These are phyloP conservation scores for Akabosia matsudoensis DNA, from an alignment of 1,140 invertebrate species.

Conservation along the genomic window DNA sequence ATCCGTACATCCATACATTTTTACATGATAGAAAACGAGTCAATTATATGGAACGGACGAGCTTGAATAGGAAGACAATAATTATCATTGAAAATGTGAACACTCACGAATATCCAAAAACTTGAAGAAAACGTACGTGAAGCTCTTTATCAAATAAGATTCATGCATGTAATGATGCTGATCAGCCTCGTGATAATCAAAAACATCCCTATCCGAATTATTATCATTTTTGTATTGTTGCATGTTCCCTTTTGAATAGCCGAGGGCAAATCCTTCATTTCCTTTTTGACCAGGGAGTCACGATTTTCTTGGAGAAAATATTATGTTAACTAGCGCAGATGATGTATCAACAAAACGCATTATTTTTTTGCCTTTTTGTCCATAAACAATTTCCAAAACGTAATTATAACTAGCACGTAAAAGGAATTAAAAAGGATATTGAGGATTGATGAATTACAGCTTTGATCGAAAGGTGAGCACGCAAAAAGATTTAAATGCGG, in stretches of 20 bases:
- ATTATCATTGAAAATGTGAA: background rate
- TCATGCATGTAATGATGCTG: background rate
- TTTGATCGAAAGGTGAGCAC: no score
- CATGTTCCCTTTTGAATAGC: background rate
- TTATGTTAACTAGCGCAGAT: background rate
- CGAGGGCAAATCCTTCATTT: background rate
- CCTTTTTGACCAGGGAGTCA: background rate
- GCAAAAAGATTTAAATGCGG: no score
- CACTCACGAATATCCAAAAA: background rate
- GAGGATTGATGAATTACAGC: no score
- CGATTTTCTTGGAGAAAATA: background rate
- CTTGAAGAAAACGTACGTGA: background rate
- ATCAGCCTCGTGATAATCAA: background rate
- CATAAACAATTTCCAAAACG: no score
- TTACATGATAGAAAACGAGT: background rate
- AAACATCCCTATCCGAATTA: background rate
- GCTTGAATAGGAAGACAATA: background rate
- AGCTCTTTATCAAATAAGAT: background rate
- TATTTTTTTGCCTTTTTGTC: background rate
- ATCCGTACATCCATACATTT: background rate
- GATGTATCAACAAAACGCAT: no score
- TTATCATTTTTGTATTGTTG: background rate
- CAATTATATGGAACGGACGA: background rate
- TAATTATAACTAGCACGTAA: no score
- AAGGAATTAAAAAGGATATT: no score